phyloP scores from a whole-genome alignment of 2,888 invertebrate species.

The Drosophila conformis region DNA sequence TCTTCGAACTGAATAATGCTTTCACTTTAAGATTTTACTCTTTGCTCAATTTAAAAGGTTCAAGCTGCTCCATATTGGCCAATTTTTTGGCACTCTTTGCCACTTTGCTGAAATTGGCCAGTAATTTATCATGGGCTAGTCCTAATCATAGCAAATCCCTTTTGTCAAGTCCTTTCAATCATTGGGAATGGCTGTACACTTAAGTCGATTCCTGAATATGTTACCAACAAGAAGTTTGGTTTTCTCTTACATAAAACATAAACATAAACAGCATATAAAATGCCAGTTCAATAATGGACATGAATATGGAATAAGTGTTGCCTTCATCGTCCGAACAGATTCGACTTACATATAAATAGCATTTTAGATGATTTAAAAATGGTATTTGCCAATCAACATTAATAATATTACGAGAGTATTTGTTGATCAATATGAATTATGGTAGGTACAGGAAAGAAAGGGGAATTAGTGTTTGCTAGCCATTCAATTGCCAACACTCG shows the following conservation, averaged over 20 bases:
- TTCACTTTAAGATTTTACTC: constrained; percentile 19
- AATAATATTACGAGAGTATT: neutral
- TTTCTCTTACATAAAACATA: no score
- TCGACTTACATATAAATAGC: neutral
- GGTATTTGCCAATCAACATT: neutral
- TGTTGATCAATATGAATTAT: neutral
- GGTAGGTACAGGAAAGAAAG: neutral
- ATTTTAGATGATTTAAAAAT: neutral
- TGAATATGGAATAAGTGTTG: neutral
- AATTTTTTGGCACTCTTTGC: neutral
- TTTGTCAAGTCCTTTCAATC: constrained; percentile 8
- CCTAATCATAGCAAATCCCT: neutral
- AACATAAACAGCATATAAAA: no score
- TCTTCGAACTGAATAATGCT: constrained; percentile 13
- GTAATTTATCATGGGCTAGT: neutral
- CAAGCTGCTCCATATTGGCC: neutral
- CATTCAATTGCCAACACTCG: constrained; percentile 29
- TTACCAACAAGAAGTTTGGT: neutral
- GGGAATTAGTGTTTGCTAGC: neutral
- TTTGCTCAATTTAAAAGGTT: constrained; percentile 8
- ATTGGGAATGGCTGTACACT: constrained; percentile 5
- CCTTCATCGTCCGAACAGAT: neutral
- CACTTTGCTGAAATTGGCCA: constrained; percentile 1
- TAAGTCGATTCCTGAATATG: constrained; percentile 5
- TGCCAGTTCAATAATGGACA: neutral